These are phyloP conservation scores for Furnarius figulus DNA, from an alignment of 2,113 vertebrate species.

Conservation along the genomic window DNA sequence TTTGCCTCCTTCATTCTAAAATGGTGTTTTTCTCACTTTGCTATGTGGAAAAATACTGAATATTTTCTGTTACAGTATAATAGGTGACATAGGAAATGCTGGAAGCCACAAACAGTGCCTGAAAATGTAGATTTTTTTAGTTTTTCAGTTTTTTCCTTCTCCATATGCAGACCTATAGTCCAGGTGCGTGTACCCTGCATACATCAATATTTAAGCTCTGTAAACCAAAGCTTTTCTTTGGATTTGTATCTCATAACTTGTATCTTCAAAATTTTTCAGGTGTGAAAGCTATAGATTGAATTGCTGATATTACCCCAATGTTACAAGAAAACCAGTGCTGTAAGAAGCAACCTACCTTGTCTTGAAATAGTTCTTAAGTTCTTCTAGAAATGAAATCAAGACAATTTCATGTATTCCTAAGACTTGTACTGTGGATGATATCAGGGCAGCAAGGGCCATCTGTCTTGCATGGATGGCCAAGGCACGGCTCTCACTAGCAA, in stretches of 20 bases:
- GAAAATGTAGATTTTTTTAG: neutral
- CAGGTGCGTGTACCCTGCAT: neutral
- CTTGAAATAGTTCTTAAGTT: neutral
- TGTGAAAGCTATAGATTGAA: neutral
- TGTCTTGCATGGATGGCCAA: neutral
- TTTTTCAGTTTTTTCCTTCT: neutral
- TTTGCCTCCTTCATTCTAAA: neutral
- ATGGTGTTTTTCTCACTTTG: neutral
- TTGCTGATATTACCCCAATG: neutral
- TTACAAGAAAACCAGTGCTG: neutral
- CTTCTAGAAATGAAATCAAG: neutral
- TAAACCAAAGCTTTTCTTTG: neutral
- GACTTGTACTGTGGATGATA: neutral
- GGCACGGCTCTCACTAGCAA: neutral
- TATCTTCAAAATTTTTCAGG: neutral
- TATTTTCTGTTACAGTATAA: neutral
- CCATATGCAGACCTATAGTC: neutral
- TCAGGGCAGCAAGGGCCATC: neutral
- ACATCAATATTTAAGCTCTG: neutral
- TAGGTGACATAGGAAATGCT: neutral
- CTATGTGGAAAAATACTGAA: neutral
- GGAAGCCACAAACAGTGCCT: neutral
- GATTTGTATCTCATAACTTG: neutral
- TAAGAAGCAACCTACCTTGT: neutral
- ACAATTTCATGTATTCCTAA: neutral